Evolutionary conservation across 2,113 vertebrate species (phyloP).

Genomic region (Sinocyclocheilus grahami): DNA sequence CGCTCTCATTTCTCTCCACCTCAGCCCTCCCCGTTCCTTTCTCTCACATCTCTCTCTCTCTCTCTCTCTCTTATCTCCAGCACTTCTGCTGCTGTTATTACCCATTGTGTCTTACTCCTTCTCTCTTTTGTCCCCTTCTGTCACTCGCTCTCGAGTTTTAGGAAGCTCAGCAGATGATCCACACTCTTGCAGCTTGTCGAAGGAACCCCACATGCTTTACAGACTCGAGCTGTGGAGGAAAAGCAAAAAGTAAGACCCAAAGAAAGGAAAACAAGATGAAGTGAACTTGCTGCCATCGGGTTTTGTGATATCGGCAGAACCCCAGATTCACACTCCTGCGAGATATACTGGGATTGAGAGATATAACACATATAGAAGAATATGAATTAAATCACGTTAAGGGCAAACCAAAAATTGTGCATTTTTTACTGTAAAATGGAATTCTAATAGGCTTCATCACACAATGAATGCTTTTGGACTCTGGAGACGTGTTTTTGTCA

Average conservation of each 20-base stretch:
- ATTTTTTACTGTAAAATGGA: no score
- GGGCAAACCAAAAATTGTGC: no score
- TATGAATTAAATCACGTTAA: no score
- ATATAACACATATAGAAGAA: not conserved
- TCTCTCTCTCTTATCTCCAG: not conserved
- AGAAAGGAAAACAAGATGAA: not conserved
- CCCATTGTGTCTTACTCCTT: not conserved
- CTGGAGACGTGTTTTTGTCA: no score
- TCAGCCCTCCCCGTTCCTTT: not conserved
- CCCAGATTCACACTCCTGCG: not conserved
- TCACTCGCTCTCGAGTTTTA: not conserved
- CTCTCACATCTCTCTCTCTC: not conserved
- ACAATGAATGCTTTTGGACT: no score
- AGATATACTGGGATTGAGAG: not conserved
- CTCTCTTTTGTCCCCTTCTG: not conserved
- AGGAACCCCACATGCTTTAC: not conserved
- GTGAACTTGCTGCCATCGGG: not conserved
- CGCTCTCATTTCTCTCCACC: not conserved
- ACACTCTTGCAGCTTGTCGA: not conserved
- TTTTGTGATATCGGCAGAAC: not conserved
- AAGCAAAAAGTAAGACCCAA: not conserved
- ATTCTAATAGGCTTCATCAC: no score
- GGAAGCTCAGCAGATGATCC: slow-evolving; percentile 26
- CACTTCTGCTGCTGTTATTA: not conserved
- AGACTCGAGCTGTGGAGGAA: not conserved